Evolutionary conservation across 2,888 invertebrate genomes (phyloP).

Genomic region (Phengaris alcon): DNA sequence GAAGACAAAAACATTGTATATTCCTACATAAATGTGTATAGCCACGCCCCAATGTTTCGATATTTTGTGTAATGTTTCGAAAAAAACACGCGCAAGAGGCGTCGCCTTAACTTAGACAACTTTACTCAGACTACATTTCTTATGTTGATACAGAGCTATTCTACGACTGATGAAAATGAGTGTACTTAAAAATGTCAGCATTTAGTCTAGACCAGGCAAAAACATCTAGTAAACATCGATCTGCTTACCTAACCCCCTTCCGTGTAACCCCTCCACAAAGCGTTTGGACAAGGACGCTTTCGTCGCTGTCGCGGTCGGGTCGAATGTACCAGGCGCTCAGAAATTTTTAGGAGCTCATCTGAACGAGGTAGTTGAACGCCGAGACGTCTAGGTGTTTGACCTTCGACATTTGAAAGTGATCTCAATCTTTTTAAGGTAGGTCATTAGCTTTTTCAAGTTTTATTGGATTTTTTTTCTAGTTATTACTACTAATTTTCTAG

Average conservation of each 20-base stretch:
- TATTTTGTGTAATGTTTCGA: no score
- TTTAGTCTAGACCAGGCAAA: slow-evolving; percentile 1
- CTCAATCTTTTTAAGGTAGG: not conserved
- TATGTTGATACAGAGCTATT: no score
- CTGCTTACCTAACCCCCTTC: not conserved
- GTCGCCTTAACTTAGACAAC: no score
- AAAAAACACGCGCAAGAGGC: no score
- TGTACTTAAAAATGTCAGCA: no score
- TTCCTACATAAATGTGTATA: no score
- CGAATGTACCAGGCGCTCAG: slow-evolving; percentile 37
- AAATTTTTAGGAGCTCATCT: slow-evolving; percentile 34
- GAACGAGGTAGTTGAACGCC: slow-evolving; percentile 36
- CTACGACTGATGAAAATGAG: no score
- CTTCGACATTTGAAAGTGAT: slow-evolving; percentile 34
- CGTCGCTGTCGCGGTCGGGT: slow-evolving; percentile 30
- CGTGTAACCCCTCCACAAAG: not conserved
- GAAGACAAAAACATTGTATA: no score
- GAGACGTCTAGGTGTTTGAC: slow-evolving; percentile 42
- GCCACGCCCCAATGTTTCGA: no score
- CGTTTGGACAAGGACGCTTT: slow-evolving; percentile 30
- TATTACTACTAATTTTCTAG: not conserved
- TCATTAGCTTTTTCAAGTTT: not conserved
- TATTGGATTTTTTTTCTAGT: not conserved
- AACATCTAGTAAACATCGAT: not conserved
- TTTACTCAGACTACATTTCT: no score